phyloP scores from a whole-genome alignment of 2,797 vertebrate species.

The Aeoliscus strigatus region DNA sequence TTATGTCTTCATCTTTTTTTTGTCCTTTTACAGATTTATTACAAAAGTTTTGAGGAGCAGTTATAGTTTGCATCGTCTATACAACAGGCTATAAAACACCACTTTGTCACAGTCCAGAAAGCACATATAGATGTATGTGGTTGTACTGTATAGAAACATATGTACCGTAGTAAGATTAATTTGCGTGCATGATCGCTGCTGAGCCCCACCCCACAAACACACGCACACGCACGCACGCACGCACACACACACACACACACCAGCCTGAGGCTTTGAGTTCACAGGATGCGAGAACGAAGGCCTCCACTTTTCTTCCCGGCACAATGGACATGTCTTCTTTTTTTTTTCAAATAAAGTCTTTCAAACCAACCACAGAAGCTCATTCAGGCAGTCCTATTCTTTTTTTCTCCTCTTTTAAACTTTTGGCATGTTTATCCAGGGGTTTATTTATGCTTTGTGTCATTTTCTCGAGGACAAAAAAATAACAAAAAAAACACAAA shows the following conservation, averaged over 20 bases:
- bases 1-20: conserved; percentile 79
- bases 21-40: conserved; percentile 74
- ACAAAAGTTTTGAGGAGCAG: conserved; percentile 89
- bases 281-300: conserved; percentile 84
- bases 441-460: conserved; percentile 59
- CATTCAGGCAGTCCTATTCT: conserved; percentile 75
- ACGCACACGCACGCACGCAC: too few relatives aligned
- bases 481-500: conserved; percentile 87
- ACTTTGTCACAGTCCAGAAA: conserved; percentile 99
- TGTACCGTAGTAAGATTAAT: conserved; percentile 99
- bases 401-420: conserved; percentile 67
- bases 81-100: conserved; percentile 99
- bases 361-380: conserved; percentile 80
- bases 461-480: conserved; percentile 71
- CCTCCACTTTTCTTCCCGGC: conserved; percentile 82
- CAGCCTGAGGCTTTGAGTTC: conserved; percentile 82
- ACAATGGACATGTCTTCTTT: conserved; percentile 85
- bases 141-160: conserved; percentile 99
- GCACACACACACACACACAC: too few relatives aligned
- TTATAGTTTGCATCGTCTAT: conserved; percentile 99
- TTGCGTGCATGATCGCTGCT: conserved; percentile 91
- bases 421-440: conserved; percentile 72
- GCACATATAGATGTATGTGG: conserved; percentile 99
- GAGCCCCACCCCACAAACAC: too few relatives aligned
- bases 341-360: conserved; percentile 71